phyloP scores from a whole-genome alignment of 2,797 vertebrate genomes.

The Melopsittacus undulatus region DNA sequence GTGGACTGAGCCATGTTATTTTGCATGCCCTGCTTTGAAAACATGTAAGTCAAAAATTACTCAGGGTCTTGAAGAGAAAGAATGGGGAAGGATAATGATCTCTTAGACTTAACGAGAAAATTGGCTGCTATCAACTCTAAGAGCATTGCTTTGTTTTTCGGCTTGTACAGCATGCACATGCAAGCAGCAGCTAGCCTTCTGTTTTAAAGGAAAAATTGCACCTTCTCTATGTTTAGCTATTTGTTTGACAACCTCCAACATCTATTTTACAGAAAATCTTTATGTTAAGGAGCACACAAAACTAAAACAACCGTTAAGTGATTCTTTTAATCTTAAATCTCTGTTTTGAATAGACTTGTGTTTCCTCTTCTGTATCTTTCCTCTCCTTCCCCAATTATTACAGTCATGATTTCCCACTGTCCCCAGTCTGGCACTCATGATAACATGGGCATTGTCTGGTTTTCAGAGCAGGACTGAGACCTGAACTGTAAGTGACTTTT shows the following conservation, averaged over 20 bases:
- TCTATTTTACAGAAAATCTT: not conserved
- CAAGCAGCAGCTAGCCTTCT: not conserved
- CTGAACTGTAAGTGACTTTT: not conserved
- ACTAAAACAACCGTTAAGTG: not conserved
- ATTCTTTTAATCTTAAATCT: not conserved
- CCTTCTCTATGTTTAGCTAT: not conserved
- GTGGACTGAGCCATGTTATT: not conserved
- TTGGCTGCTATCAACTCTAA: not conserved
- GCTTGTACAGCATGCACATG: not conserved
- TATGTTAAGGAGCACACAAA: not conserved
- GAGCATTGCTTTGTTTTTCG: constrained; percentile 1
- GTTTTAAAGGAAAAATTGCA: not conserved
- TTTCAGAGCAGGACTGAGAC: not conserved
- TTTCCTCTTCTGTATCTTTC: not conserved
- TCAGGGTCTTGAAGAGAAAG: not conserved
- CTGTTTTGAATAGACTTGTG: not conserved
- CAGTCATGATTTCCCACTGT: not conserved
- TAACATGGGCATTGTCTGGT: not conserved
- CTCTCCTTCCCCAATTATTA: not conserved
- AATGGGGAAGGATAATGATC: not conserved
- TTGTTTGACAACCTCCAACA: not conserved
- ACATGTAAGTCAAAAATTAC: not conserved
- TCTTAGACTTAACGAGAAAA: not conserved
- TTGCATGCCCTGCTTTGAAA: constrained; percentile 26
- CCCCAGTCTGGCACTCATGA: rapidly evolving